These are phyloP conservation scores for Sebastes hopkinsi DNA, from an alignment of 2,797 vertebrate species.

Conservation along the genomic window DNA sequence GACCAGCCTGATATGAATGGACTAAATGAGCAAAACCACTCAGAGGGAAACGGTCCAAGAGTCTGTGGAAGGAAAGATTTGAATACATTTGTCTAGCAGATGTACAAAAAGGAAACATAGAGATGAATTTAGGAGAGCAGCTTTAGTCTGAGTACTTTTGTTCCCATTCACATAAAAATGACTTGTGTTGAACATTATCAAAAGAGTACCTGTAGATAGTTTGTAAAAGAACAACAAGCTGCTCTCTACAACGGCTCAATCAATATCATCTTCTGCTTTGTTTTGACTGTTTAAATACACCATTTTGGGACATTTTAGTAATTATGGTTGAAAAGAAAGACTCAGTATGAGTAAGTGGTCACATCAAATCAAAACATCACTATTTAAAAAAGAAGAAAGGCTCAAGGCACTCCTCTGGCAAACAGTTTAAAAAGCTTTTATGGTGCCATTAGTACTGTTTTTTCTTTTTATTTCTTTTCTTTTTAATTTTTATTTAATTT, in stretches of 20 bases:
- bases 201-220: neutral
- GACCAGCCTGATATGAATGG: conserved; percentile 86
- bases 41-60: neutral
- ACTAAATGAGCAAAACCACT: neutral
- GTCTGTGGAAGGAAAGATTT: neutral
- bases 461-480: no score
- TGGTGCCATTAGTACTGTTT: no score
- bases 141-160: neutral
- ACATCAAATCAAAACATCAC: neutral
- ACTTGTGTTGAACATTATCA: neutral
- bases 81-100: neutral
- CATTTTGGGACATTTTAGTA: neutral
- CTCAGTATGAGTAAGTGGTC: neutral
- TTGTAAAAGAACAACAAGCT: neutral
- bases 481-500: no score
- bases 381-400: neutral
- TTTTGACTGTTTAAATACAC: neutral
- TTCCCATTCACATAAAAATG: neutral
- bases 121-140: neutral
- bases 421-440: neutral
- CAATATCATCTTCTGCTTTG: neutral
- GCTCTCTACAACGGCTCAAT: neutral
- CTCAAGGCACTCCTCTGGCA: neutral
- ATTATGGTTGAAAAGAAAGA: conserved; percentile 1
- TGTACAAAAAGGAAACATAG: neutral